Evolutionary conservation across 2,113 vertebrate genomes (phyloP), one percentile per base, ranked within the genome.

Genomic region (Empidonax traillii): DNA sequence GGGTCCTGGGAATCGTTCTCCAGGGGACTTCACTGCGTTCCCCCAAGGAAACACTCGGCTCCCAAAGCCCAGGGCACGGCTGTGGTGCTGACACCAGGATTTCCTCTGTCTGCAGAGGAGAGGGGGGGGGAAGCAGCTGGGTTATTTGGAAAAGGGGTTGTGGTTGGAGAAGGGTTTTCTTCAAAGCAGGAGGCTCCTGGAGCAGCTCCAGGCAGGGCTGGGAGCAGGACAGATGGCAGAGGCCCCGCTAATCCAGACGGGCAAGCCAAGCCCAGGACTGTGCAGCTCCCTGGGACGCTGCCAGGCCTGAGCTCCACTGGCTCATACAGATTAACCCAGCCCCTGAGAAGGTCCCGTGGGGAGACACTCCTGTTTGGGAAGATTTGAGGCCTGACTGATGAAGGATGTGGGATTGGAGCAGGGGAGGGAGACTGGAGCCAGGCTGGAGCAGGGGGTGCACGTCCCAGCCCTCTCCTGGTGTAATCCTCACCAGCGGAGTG

Each of bases 171-270:
- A 93, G 56, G 77, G 84, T 55, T 95, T 91, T 82, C 92, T 79
- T 89, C 87, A 75, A 95, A 91, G 95, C 19, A 2, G 0, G 6
- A 72, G 69, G 90, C 12, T 8, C n/a, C 87, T 89, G 92, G 90
- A 95, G 93, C 92, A 22, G 66, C 12, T 95, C 90, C 95, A 95
- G 92, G 23, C 39, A 3, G 69, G 46, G 27, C 68, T 75, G 89
- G 47, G 74, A 75, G 56, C 77, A 61, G 93, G 85, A 94, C 90
- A 96, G 90, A 96, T 79, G 94, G 96, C 81, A 95, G 87, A 91
- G 90, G 92, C 93, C 93, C 74, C 0, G 0, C 82, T 95, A 65
- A 93, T 82, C 69, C 86, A 91, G 59, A 15, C 4, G 0, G 86
- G 51, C 68, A 37, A 62, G 87, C 71, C 90, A 51, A 85, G 77